Evolutionary conservation across 2,888 invertebrate species (phyloP).

Genomic region (Heliconius ismenius): DNA sequence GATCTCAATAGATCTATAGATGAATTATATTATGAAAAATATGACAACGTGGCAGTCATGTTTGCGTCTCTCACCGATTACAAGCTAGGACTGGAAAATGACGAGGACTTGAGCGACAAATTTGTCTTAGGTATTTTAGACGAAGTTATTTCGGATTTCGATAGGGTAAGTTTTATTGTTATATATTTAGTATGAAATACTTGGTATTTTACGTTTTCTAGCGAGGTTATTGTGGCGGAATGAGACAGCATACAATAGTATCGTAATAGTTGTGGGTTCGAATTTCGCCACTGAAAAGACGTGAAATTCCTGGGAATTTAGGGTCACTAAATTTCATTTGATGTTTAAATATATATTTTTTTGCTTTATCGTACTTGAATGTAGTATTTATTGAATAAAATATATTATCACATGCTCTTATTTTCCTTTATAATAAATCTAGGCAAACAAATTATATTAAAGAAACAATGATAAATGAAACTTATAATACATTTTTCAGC

Average conservation of each 20-base stretch:
- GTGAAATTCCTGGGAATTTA: too few relatives aligned
- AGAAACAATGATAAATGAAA: too few relatives aligned
- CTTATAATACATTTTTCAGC: constrained; percentile 59
- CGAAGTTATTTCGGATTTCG: constrained; percentile 96
- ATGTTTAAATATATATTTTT: neutral
- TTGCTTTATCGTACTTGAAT: neutral
- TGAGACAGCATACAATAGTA: too few relatives aligned
- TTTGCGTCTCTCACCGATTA: constrained; percentile 96
- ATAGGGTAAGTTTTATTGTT: constrained; percentile 83
- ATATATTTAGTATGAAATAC: too few relatives aligned
- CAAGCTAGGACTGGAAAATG: constrained; percentile 84
- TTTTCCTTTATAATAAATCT: too few relatives aligned
- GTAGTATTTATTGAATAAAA: too few relatives aligned
- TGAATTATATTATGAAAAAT: constrained; percentile 93
- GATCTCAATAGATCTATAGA: constrained; percentile 86
- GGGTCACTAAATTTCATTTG: neutral
- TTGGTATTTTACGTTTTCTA: too few relatives aligned
- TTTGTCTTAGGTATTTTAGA: constrained; percentile 89
- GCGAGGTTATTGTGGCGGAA: too few relatives aligned
- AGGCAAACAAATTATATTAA: too few relatives aligned
- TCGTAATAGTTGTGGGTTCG: too few relatives aligned
- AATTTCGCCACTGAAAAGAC: too few relatives aligned
- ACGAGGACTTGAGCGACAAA: constrained; percentile 84
- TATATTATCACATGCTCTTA: too few relatives aligned
- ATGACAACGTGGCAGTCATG: constrained; percentile 95